A percentile compares a stretch with the other conserved stretches of the same genome.
phyloP scores from a whole-genome alignment of 2,888 invertebrate genomes.

The Eilema griseolum region DNA sequence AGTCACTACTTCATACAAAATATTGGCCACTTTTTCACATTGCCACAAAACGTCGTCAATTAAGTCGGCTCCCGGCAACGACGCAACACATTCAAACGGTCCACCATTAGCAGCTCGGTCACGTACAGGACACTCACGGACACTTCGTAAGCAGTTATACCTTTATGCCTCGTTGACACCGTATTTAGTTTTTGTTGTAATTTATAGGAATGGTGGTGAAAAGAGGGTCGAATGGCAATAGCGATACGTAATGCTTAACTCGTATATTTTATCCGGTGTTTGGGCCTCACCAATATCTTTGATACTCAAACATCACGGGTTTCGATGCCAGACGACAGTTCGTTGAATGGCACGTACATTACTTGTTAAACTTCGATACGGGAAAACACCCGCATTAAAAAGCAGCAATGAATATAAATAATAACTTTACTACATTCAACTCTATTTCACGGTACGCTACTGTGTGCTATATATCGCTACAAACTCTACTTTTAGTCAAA shows the following conservation, averaged over 20 bases:
- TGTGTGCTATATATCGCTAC: too few relatives aligned
- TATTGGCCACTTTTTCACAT: background rate
- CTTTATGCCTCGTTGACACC: slow-evolving; percentile 45
- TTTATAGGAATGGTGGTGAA: background rate
- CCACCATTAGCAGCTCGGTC: slow-evolving; percentile 15
- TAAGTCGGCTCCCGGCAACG: slow-evolving; percentile 4
- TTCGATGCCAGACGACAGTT: too few relatives aligned
- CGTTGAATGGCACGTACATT: too few relatives aligned
- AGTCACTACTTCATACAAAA: background rate
- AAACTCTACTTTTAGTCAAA: too few relatives aligned
- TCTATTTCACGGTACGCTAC: too few relatives aligned
- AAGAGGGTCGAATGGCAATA: background rate
- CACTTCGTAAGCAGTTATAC: slow-evolving; percentile 35
- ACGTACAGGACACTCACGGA: slow-evolving; percentile 19
- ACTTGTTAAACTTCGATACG: too few relatives aligned
- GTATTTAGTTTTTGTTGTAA: slow-evolving; percentile 30
- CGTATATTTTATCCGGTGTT: too few relatives aligned
- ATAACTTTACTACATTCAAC: too few relatives aligned
- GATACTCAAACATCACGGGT: too few relatives aligned
- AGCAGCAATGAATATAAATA: too few relatives aligned
- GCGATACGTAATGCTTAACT: background rate
- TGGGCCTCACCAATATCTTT: too few relatives aligned
- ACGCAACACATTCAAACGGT: slow-evolving; percentile 15
- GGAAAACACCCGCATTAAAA: too few relatives aligned
- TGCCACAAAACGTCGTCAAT: slow-evolving; percentile 10